Percentiles rank a stretch among this genome's conserved stretches.
phyloP scores from a whole-genome alignment of 2,888 invertebrate genomes.

The Habroteleia sp. region DNA sequence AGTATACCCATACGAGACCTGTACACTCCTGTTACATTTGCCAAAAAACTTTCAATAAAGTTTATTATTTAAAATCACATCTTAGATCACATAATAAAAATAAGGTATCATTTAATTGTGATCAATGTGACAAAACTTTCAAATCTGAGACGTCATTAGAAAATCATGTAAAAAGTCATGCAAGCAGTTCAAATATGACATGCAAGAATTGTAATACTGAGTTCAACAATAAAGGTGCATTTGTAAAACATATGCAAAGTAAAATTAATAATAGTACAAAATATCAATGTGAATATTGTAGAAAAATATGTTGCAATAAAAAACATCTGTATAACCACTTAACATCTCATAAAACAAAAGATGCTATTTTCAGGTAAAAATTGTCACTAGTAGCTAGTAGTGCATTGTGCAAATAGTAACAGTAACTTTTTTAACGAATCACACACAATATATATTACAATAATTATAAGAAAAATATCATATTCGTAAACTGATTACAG shows the following conservation, averaged over 20 bases:
- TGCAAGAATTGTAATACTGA: constrained; percentile 22
- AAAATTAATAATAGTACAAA: constrained; percentile 34
- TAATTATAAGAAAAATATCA: no score
- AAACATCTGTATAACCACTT: constrained; percentile 31
- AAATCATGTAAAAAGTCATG: constrained; percentile 23
- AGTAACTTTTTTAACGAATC: no score
- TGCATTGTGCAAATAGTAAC: no score
- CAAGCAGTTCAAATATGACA: not conserved
- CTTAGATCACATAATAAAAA: constrained; percentile 7
- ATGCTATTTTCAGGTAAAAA: constrained; percentile 13
- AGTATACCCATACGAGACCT: constrained; percentile 31
- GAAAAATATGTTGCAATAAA: constrained; percentile 40
- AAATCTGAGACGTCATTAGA: constrained; percentile 15
- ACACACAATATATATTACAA: no score
- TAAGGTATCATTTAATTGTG: constrained; percentile 1
- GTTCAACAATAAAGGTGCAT: constrained; percentile 6
- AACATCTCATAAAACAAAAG: constrained; percentile 4
- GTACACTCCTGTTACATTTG: constrained; percentile 20
- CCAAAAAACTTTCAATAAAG: constrained; percentile 33
- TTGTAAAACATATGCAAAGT: constrained; percentile 22
- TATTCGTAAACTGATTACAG: no score
- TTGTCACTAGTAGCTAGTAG: no score
- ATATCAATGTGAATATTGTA: constrained; percentile 29
- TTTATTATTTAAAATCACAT: constrained; percentile 27
- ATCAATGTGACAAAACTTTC: constrained; percentile 30